Evolutionary conservation across 2,888 invertebrate species (phyloP).

Genomic region (Sisyra nigra): DNA sequence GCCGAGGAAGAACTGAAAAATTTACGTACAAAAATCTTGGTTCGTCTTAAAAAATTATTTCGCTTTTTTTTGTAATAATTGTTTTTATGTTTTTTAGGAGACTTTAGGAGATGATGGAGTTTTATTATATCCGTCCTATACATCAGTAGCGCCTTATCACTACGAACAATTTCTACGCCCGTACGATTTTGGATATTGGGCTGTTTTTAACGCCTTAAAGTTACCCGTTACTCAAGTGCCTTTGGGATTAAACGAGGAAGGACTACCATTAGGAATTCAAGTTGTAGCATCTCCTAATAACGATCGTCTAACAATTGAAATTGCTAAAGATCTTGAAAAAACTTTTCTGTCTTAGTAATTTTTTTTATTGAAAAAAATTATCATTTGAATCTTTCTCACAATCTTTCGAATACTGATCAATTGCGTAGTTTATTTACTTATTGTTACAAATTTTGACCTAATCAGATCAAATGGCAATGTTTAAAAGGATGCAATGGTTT

Average conservation of each 20-base stretch:
- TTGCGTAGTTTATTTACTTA: too few species aligned
- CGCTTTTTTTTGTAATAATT: background rate
- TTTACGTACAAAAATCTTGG: constrained; percentile 41
- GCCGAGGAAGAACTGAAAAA: constrained; percentile 39
- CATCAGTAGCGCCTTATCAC: constrained; percentile 68
- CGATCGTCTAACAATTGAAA: constrained; percentile 57
- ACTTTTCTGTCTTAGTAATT: constrained; percentile 14
- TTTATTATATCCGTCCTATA: constrained; percentile 67
- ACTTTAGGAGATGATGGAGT: constrained; percentile 64
- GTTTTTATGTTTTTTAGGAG: constrained; percentile 28
- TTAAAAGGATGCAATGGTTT: too few species aligned
- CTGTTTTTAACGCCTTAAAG: constrained; percentile 67
- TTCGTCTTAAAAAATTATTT: constrained; percentile 17
- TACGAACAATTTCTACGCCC: constrained; percentile 59
- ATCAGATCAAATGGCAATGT: too few species aligned
- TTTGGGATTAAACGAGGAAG: constrained; percentile 49
- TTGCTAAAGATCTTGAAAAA: constrained; percentile 51
- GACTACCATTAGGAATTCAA: constrained; percentile 68
- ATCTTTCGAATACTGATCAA: too few species aligned
- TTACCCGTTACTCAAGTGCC: constrained; percentile 78
- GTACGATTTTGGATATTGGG: constrained; percentile 74
- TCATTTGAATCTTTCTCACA: too few species aligned
- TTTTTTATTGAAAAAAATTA: too few species aligned
- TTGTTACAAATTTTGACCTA: too few species aligned
- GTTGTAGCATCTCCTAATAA: constrained; percentile 52